Evolutionary conservation across 2,113 vertebrate genomes (phyloP), one percentile per base, ranked within the genome.

Genomic region (Gadus chalcogrammus): DNA sequence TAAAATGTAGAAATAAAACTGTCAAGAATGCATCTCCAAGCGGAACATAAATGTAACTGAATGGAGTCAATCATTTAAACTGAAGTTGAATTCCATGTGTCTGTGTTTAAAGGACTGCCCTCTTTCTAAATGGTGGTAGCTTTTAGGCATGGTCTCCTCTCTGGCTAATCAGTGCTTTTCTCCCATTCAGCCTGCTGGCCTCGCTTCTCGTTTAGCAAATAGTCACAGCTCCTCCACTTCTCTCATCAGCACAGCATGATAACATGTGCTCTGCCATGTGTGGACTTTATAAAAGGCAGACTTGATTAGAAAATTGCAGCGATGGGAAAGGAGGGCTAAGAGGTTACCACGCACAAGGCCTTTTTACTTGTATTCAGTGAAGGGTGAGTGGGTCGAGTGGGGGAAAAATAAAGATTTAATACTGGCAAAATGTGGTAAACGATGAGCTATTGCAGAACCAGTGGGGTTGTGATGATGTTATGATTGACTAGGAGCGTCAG

Each of bases 241-340:
- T 64, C 68, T 62, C 67, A 15, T 70, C 58, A 15, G 38, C 60
- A 9, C 42, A 48, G 24, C 28, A 71, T 64, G 76, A 79, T 71
- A 74, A 71, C n/a, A 42, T 66, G 70, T 71, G 79, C 74, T 76
- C 70, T 79, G 71, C 65, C 75, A 68, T 78, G 82, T 78, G 73
- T 66, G 73, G 72, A 70, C 76, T 72, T 74, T 73, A 81, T 74
- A 79, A 71, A 77, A 81, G 80, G 68, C 64, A 59, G 61, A 58
- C 65, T 68, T 82, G 79, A 88, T 88, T 84, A 73, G 73, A 78
- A 75, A 79, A 73, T 73, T 69, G 77, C 67, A 68, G 58, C 80
- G 82, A 75, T 84, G 70, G 82, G 84, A 85, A 82, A 84, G 81
- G 68, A 64, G 55, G 42, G 52, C 60, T 52, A 62, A 76, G 69